Percentiles rank a stretch among this genome's conserved stretches.
phyloP scores from a whole-genome alignment of 1,140 invertebrate genomes.

The Drosophila athabasca region DNA sequence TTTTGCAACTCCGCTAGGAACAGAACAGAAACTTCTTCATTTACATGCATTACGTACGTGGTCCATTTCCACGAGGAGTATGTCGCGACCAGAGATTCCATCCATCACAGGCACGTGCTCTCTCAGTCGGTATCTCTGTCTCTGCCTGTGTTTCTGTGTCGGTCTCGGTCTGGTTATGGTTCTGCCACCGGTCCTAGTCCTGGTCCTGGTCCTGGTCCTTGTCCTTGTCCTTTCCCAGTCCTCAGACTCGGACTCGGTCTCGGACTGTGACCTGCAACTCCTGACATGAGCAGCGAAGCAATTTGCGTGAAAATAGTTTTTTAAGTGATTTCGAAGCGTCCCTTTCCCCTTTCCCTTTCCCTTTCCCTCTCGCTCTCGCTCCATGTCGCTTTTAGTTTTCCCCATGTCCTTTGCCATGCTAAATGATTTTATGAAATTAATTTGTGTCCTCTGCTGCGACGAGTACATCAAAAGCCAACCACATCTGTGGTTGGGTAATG shows the following conservation, averaged over 20 bases:
- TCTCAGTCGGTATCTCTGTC: not conserved
- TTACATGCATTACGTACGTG: conserved; percentile 74
- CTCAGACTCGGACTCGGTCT: not conserved
- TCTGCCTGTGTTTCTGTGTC: not conserved
- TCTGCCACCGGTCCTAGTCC: too few species aligned
- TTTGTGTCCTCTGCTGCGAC: not conserved
- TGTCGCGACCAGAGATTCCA: conserved; percentile 52
- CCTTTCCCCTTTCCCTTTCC: conserved; percentile 7
- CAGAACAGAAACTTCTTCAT: conserved; percentile 64
- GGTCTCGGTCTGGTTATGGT: not conserved
- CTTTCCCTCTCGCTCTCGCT: not conserved
- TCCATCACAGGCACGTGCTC: conserved; percentile 68
- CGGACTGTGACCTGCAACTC: not conserved
- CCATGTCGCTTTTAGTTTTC: not conserved
- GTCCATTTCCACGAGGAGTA: conserved; percentile 41
- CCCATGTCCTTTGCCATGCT: not conserved
- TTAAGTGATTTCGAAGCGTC: conserved; percentile 54
- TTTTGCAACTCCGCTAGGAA: conserved; percentile 9
- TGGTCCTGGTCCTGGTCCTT: not conserved
- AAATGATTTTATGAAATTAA: conserved; percentile 29
- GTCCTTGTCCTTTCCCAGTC: not conserved
- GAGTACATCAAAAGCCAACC: conserved; percentile 1
- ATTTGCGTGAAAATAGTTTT: conserved; percentile 72
- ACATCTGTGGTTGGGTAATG: too few species aligned
- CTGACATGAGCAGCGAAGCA: conserved; percentile 23